Percentiles rank a stretch among this genome's conserved stretches.
Evolutionary conservation across 2,797 vertebrate genomes (phyloP).

Genomic region (Protonibea diacanthus): DNA sequence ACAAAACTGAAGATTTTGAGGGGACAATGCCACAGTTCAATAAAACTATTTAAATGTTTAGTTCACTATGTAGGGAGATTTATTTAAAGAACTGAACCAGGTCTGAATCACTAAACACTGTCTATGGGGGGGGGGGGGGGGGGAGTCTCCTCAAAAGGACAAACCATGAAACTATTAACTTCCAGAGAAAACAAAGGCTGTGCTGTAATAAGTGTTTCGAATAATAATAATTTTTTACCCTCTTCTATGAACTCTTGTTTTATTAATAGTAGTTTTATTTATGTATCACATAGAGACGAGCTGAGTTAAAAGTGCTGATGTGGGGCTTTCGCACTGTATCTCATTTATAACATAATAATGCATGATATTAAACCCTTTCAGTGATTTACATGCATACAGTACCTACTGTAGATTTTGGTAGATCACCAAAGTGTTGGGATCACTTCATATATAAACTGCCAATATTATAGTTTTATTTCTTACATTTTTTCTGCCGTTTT

Average conservation of each 20-base stretch:
- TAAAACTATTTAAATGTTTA: background rate
- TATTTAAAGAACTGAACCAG: background rate
- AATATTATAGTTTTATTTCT: background rate
- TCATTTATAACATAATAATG: background rate
- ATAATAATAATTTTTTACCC: background rate
- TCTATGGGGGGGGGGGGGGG: too few relatives aligned
- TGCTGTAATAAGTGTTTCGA: background rate
- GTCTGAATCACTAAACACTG: background rate
- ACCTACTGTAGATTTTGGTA: background rate
- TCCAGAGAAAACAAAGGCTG: background rate
- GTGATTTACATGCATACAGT: background rate
- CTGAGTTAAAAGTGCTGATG: background rate
- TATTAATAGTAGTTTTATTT: background rate
- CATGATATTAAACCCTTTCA: too few relatives aligned
- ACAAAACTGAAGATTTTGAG: background rate
- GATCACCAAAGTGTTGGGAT: too few relatives aligned
- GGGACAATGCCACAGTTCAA: background rate
- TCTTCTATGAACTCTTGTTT: background rate
- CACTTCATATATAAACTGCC: too few relatives aligned
- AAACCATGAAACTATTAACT: background rate
- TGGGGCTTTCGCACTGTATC: background rate
- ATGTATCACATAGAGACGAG: background rate
- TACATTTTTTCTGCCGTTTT: background rate
- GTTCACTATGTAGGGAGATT: background rate
- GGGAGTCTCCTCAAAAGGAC: background rate